A percentile compares a stretch with the other conserved stretches of the same genome.
phyloP scores from a whole-genome alignment of 2,113 vertebrate genomes.

The Elephantulus edwardii region DNA sequence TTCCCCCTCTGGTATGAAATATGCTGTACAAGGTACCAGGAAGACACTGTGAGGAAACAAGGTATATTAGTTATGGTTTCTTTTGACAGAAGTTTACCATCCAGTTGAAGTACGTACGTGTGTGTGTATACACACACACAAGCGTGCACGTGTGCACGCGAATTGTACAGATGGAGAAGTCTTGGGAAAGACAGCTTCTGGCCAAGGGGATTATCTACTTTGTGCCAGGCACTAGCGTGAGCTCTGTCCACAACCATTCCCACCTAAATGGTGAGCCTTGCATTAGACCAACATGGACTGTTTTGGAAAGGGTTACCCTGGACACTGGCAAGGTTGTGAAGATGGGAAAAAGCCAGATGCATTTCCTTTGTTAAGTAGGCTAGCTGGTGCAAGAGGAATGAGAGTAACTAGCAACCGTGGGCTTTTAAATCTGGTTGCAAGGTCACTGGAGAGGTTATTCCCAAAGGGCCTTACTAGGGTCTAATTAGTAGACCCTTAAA shows the following conservation, averaged over 20 bases:
- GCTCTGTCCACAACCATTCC: neutral
- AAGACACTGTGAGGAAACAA: conserved; percentile 29
- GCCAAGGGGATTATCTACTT: neutral
- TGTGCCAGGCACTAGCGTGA: neutral
- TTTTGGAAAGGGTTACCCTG: neutral
- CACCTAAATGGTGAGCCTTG: neutral
- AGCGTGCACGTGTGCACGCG: neutral
- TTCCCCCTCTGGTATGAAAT: conserved; percentile 49
- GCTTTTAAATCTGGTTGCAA: neutral
- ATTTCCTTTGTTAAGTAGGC: neutral
- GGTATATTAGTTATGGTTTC: conserved; percentile 22
- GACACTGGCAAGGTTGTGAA: neutral
- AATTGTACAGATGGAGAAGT: conserved; percentile 28
- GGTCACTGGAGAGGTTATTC: conserved; percentile 20
- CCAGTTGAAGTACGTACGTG: conserved; percentile 18
- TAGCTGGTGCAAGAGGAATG: neutral
- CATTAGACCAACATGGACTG: neutral
- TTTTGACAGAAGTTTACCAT: conserved; percentile 32
- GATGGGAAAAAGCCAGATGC: neutral
- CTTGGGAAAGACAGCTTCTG: neutral
- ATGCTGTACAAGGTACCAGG: conserved; percentile 4
- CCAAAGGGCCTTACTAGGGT: neutral
- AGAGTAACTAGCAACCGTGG: neutral
- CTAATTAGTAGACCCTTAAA: conserved; percentile 9
- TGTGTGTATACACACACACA: conserved; percentile 19